Percentiles rank a stretch among this genome's conserved stretches.
Evolutionary conservation across 2,797 vertebrate species (phyloP).

Genomic region (Etheostoma nigrum): DNA sequence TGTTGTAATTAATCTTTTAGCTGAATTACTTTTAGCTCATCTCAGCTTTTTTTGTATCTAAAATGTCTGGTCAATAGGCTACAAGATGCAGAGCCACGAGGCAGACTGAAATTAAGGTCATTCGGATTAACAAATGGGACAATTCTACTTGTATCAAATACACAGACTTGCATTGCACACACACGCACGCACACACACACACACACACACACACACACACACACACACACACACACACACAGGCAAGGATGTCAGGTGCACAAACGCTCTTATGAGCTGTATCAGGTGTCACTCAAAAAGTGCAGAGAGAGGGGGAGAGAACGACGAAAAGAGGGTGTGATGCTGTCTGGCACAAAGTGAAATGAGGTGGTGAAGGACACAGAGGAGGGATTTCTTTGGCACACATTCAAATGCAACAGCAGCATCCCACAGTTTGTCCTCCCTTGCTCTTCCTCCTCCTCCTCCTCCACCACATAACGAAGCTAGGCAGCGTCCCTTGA

Average conservation of each 20-base stretch:
- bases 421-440: slow-evolving; percentile 46
- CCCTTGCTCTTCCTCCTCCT: slow-evolving; percentile 13
- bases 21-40: too few species aligned
- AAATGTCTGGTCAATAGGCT: slow-evolving; percentile 38
- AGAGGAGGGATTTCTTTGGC: slow-evolving; percentile 73
- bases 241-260: slow-evolving; percentile 40
- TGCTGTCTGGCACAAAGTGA: slow-evolving; percentile 72
- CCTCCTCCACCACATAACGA: slow-evolving; percentile 28
- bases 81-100: slow-evolving; percentile 39
- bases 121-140: slow-evolving; percentile 36
- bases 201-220: too few species aligned
- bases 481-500: slow-evolving; percentile 50
- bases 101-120: slow-evolving; percentile 45
- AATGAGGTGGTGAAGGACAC: slow-evolving; percentile 77
- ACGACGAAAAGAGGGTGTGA: slow-evolving; percentile 17
- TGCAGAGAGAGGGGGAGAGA: slow-evolving; percentile 20
- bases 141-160: slow-evolving; percentile 24
- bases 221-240: neutral
- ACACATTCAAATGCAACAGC: slow-evolving; percentile 69
- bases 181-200: neutral
- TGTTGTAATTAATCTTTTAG: slow-evolving; percentile 10
- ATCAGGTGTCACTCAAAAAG: slow-evolving; percentile 65
- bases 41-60: slow-evolving; percentile 2
- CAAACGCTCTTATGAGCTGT: slow-evolving; percentile 53
- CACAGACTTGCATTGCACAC: slow-evolving; percentile 10